Evolutionary conservation across 2,888 invertebrate genomes (phyloP).

Genomic region (Odiellus spinosus): DNA sequence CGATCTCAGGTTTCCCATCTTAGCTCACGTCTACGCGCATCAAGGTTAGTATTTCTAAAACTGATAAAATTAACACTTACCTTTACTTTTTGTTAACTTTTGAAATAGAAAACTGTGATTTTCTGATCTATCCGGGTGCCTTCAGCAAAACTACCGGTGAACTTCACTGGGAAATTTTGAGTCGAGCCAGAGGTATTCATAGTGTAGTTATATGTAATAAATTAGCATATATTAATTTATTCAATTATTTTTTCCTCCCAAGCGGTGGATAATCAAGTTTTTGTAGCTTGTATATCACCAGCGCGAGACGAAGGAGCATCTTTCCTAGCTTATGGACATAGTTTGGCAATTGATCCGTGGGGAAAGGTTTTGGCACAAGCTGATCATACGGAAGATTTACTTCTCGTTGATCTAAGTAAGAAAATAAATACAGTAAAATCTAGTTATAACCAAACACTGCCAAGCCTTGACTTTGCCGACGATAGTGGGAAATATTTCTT

Average conservation of each 20-base stretch:
- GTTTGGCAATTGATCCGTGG: slow-evolving; percentile 66
- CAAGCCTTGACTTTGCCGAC: slow-evolving; percentile 3
- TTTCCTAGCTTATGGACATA: slow-evolving; percentile 81
- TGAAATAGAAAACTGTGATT: slow-evolving; percentile 48
- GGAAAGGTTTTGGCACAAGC: slow-evolving; percentile 47
- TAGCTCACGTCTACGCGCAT: slow-evolving; percentile 43
- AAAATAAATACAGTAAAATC: too few species aligned
- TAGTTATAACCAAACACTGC: slow-evolving; percentile 1
- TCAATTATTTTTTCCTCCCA: too few species aligned
- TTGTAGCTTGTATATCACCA: slow-evolving; percentile 66
- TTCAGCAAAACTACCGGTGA: slow-evolving; percentile 96
- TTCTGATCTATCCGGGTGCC: slow-evolving; percentile 81
- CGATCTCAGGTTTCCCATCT: slow-evolving; percentile 77
- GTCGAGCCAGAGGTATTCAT: slow-evolving; percentile 53
- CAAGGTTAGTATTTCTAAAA: slow-evolving; percentile 33
- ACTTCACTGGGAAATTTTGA: slow-evolving; percentile 75
- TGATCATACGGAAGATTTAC: slow-evolving; percentile 49
- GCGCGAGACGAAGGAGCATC: slow-evolving; percentile 52
- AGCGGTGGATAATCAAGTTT: slow-evolving; percentile 67
- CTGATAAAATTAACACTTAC: slow-evolving; percentile 49
- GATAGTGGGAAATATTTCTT: too few species aligned
- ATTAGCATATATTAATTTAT: too few species aligned
- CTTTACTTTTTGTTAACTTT: slow-evolving; percentile 1
- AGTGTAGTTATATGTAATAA: too few species aligned
- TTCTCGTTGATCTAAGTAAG: slow-evolving; percentile 54